Conservation (phyloP, 1,140 invertebrate species). For the Limonius californicus region DNA sequence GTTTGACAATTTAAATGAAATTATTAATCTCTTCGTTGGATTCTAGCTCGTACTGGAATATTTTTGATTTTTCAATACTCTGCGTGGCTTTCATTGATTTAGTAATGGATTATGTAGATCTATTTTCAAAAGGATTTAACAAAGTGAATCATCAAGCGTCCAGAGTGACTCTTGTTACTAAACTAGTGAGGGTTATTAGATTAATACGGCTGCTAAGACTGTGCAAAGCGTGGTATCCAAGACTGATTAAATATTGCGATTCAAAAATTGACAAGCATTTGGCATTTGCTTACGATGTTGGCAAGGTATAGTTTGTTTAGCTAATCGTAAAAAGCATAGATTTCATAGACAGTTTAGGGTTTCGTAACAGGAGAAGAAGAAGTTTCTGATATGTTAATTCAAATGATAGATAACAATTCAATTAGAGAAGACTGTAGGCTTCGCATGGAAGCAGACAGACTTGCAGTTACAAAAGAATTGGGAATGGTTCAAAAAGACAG, state of each 20-base stretch:
- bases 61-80: slow-evolving; percentile 26
- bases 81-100: not conserved
- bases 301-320: slow-evolving; percentile 26
- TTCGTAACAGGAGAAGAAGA: slow-evolving; percentile 57
- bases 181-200: not conserved
- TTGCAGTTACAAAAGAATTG: slow-evolving; percentile 47
- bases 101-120: not conserved
- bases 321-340: not conserved
- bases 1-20: no score
- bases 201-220: not conserved
- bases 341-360: slow-evolving; percentile 49
- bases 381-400: slow-evolving; percentile 53
- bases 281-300: slow-evolving; percentile 47
- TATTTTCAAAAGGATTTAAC: no score
- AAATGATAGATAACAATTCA: slow-evolving; percentile 53
- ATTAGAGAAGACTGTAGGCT: slow-evolving; percentile 46
- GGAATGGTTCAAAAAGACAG: slow-evolving; percentile 48
- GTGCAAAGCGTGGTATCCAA: slow-evolving; percentile 18
- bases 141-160: no score
- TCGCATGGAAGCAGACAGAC: slow-evolving; percentile 46
- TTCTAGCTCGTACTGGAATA: slow-evolving; percentile 19
- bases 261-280: slow-evolving; percentile 39
- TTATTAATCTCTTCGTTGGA: no score
- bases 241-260: slow-evolving; percentile 37
- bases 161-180: not conserved